A percentile compares a stretch with the other conserved stretches of the same genome.
These are phyloP conservation scores for Umimayanthus kanabou DNA, from an alignment of 92 coral and sea anemone species.

Conservation along the genomic window DNA sequence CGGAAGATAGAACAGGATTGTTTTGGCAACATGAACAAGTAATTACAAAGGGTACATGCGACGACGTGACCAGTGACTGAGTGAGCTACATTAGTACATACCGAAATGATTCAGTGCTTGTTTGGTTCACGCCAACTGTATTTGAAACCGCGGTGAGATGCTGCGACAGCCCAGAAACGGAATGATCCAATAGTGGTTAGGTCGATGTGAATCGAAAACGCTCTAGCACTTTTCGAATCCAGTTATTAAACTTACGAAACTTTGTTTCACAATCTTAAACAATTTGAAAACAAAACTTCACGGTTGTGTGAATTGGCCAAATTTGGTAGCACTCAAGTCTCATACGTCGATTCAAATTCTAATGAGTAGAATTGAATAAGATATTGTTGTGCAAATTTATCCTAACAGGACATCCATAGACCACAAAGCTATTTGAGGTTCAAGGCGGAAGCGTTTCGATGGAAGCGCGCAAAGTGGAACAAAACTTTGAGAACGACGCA, in stretches of 20 bases:
- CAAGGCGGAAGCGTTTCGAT: too few species aligned
- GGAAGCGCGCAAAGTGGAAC: too few species aligned
- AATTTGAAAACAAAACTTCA: constrained; percentile 13
- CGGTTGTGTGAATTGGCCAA: constrained; percentile 32
- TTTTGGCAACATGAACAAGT: not conserved
- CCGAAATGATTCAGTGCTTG: not conserved
- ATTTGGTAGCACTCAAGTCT: constrained; percentile 12
- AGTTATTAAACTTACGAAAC: constrained; percentile 20
- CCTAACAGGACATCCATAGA: too few species aligned
- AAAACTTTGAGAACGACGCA: too few species aligned
- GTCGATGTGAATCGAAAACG: not conserved
- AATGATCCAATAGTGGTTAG: not conserved
- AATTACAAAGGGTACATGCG: not conserved
- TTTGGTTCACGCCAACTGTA: not conserved
- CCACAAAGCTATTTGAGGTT: too few species aligned
- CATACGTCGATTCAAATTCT: not conserved
- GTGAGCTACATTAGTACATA: not conserved
- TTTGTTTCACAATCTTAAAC: constrained; percentile 24
- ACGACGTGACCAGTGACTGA: not conserved
- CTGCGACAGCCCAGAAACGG: not conserved
- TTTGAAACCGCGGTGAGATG: not conserved
- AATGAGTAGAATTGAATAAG: not conserved
- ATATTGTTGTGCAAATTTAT: too few species aligned
- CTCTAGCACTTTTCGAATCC: not conserved
- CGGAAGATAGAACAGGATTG: not conserved